phyloP scores from a whole-genome alignment of 2,113 vertebrate genomes.

The Pachycephala philippinensis region DNA sequence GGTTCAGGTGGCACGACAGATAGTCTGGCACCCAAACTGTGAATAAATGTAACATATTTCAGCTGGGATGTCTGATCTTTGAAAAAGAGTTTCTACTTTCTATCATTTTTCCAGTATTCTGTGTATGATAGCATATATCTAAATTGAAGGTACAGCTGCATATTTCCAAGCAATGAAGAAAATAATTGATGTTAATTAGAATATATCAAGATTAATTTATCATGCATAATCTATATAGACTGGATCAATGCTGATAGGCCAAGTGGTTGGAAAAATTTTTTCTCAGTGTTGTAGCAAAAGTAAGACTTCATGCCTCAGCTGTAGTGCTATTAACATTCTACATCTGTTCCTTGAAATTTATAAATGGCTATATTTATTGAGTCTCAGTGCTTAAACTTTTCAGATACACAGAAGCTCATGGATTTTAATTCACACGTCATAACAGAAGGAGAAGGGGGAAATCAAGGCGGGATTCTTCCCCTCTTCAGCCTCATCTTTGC shows the following conservation, averaged over 20 bases:
- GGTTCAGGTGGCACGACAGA: background rate
- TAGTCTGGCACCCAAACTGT: constrained; percentile 32
- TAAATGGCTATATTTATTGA: background rate
- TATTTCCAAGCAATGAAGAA: background rate
- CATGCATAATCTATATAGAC: background rate
- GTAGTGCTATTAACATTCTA: background rate
- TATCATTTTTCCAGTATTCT: background rate
- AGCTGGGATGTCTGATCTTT: background rate
- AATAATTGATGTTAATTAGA: background rate
- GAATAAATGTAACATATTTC: constrained; percentile 21
- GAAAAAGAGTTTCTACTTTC: background rate
- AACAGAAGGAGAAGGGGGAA: fast-evolving
- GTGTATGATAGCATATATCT: background rate
- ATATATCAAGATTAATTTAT: background rate
- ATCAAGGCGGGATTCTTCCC: background rate
- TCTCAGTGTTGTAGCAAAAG: background rate
- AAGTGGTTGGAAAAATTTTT: background rate
- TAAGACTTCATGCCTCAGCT: background rate
- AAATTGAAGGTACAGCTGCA: background rate
- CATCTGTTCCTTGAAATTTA: background rate
- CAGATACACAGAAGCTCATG: background rate
- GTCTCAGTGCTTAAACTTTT: background rate
- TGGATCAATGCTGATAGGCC: background rate
- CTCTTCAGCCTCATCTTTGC: background rate
- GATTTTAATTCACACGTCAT: background rate